A percentile compares a stretch with the other conserved stretches of the same genome.
phyloP scores from a whole-genome alignment of 2,797 vertebrate species.

The Malurus splendens region DNA sequence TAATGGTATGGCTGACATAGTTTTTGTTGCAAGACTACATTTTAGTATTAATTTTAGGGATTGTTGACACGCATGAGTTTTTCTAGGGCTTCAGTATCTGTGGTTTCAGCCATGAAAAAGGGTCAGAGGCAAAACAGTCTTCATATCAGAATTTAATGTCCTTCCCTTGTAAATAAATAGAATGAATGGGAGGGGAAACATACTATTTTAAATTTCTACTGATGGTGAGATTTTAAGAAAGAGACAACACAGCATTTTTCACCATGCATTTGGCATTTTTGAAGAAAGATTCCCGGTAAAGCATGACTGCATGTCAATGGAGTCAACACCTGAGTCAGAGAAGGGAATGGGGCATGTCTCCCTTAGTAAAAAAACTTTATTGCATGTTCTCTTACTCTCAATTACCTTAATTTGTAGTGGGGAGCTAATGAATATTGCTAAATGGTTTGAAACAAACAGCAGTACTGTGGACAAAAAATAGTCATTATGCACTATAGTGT shows the following conservation, averaged over 20 bases:
- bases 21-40: background rate
- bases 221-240: background rate
- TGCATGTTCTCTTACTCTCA: background rate
- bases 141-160: background rate
- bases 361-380: background rate
- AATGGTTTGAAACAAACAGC: conserved; percentile 33
- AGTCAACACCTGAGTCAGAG: background rate
- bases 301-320: background rate
- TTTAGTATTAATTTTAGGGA: conserved; percentile 26
- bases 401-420: background rate
- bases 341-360: background rate
- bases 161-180: background rate
- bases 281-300: background rate
- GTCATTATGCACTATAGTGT: background rate
- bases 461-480: background rate
- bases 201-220: background rate
- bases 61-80: background rate
- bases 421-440: conserved; percentile 13
- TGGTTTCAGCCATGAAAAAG: background rate
- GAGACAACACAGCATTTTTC: background rate
- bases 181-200: background rate
- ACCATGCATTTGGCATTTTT: background rate
- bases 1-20: background rate
- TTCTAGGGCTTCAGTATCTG: background rate
- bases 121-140: background rate